phyloP scores from a whole-genome alignment of 2,888 invertebrate species.

The Cryptocheilus praepositus region DNA sequence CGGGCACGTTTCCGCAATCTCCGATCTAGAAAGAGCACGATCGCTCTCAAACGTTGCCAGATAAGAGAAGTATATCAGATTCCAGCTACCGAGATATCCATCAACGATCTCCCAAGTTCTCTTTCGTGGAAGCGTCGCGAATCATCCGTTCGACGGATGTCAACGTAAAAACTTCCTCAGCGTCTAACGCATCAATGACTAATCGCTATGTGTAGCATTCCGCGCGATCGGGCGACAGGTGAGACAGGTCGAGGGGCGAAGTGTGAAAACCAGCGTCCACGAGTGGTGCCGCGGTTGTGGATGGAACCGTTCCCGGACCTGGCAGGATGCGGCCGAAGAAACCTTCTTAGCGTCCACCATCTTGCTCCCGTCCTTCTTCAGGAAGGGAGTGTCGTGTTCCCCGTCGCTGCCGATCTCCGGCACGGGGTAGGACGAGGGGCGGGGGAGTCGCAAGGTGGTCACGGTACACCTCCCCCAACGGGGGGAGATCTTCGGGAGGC shows the following conservation, averaged over 20 bases:
- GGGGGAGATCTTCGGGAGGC: slow-evolving; percentile 19
- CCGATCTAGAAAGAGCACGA: too few species aligned
- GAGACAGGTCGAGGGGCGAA: background rate
- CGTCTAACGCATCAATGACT: background rate
- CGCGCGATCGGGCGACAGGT: too few species aligned
- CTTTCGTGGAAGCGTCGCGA: background rate
- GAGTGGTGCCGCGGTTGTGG: too few species aligned
- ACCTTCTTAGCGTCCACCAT: slow-evolving; percentile 56
- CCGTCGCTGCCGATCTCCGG: background rate
- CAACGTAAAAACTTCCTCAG: too few species aligned
- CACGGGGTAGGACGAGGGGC: slow-evolving; percentile 11
- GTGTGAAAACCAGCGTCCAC: too few species aligned
- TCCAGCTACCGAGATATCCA: too few species aligned
- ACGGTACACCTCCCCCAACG: slow-evolving; percentile 48
- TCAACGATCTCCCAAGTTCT: slow-evolving; percentile 8
- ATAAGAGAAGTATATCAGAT: too few species aligned
- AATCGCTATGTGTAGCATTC: background rate
- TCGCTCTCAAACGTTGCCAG: too few species aligned
- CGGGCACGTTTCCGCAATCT: slow-evolving; percentile 5
- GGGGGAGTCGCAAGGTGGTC: slow-evolving; percentile 36
- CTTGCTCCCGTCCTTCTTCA: slow-evolving; percentile 62
- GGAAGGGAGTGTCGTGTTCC: slow-evolving; percentile 64
- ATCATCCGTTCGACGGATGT: slow-evolving; percentile 1
- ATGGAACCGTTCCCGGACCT: slow-evolving; percentile 7
- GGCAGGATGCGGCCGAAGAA: background rate